Evolutionary conservation across 2,888 invertebrate species (phyloP).

Genomic region (Hypselothyrea guttata): DNA sequence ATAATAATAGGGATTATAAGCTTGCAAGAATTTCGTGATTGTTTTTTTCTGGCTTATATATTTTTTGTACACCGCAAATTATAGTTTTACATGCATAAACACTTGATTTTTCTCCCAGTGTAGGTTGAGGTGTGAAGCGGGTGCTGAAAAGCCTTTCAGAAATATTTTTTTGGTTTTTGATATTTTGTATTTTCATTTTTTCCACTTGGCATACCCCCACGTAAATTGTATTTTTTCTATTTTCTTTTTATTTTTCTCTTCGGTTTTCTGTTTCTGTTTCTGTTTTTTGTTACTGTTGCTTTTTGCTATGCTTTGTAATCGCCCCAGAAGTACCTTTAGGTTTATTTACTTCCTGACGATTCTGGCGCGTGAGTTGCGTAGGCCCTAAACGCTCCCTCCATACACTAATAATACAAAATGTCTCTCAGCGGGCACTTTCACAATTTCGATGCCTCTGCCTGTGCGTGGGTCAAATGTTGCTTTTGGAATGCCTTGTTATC

Average conservation of each 20-base stretch:
- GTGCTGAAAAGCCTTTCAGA: no score
- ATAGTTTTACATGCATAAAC: no score
- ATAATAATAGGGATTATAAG: no score
- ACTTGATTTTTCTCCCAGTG: no score
- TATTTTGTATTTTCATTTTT: background rate
- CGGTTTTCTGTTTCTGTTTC: no score
- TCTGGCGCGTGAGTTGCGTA: slow-evolving; percentile 19
- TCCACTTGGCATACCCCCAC: background rate
- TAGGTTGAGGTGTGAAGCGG: no score
- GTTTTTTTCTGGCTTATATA: no score
- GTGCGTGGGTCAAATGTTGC: slow-evolving; percentile 2
- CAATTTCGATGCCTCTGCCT: slow-evolving; percentile 17
- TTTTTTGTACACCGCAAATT: no score
- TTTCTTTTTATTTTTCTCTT: no score
- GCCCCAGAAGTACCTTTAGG: slow-evolving; percentile 18
- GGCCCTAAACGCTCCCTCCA: background rate
- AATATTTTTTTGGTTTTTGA: slow-evolving; percentile 3
- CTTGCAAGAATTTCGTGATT: no score
- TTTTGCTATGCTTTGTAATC: slow-evolving; percentile 23
- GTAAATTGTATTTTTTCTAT: slow-evolving; percentile 10
- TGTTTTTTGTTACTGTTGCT: background rate
- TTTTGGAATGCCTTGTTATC: slow-evolving; percentile 30
- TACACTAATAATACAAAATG: background rate
- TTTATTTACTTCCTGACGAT: slow-evolving; percentile 23
- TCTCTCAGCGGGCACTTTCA: slow-evolving; percentile 33